phyloP scores from a whole-genome alignment of 1,140 invertebrate species.

The Drosophila lini region DNA sequence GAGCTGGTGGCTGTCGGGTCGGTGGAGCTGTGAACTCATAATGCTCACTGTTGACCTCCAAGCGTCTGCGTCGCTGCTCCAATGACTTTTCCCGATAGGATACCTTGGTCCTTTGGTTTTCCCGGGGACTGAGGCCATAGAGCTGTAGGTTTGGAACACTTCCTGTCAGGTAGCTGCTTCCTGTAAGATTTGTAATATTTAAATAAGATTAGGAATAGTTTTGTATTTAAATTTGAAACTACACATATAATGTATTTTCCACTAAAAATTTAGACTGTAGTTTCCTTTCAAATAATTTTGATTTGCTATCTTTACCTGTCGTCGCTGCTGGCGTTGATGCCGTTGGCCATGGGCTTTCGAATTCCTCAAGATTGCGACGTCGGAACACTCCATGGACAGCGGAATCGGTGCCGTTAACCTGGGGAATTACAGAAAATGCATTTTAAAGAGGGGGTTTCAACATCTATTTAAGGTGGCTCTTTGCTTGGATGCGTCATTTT shows the following conservation, averaged over 20 bases:
- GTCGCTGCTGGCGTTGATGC: conserved; percentile 25
- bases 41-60: conserved; percentile 55
- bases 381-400: conserved; percentile 80
- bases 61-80: conserved; percentile 25
- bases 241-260: not conserved
- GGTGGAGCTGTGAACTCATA: conserved; percentile 61
- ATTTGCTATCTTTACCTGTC: conserved; percentile 51
- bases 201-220: not conserved
- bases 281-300: conserved; percentile 26
- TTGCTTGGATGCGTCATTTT: conserved; percentile 44
- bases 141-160: conserved; percentile 63
- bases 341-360: conserved; percentile 66
- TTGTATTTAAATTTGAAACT: not conserved
- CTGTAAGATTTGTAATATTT: conserved; percentile 13
- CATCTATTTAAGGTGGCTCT: conserved; percentile 38
- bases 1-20: conserved; percentile 64
- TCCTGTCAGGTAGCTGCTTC: conserved; percentile 47
- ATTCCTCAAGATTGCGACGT: conserved; percentile 73
- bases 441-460: conserved; percentile 39
- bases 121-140: conserved; percentile 17
- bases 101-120: conserved; percentile 22
- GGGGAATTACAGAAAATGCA: conserved; percentile 35
- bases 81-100: conserved; percentile 19
- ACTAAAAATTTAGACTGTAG: not conserved
- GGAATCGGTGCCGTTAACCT: conserved; percentile 74